Base-by-base conservation (phyloP, 2,888 invertebrate species). In the Cryptophagus acutangulus region DNA sequence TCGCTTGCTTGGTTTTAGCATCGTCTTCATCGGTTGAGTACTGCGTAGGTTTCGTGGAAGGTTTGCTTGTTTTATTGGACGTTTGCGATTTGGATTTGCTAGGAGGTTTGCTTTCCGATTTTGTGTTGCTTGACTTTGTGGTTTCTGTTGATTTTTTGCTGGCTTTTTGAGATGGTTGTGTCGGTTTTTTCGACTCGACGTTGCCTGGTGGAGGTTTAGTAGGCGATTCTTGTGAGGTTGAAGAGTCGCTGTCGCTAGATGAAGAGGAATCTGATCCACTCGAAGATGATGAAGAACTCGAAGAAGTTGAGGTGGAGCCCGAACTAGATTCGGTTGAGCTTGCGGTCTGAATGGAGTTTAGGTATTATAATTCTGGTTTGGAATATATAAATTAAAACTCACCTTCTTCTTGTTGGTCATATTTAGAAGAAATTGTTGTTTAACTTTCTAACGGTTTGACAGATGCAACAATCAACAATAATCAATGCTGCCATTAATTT, bases 191-290 rank as follows among this genome's bases (percentile, higher is more conserved):
- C 25, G 54, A 48, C 2, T 44, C 34, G 45, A 68, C 66, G 17
- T 59, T 36, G 26, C 53, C 62, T 2, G 65, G 53, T 35, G 55
- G 58, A 15, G 59, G 51, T 47, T 62, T 65, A 28, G 58, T 54
- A 1, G 65, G 73, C 26, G n/a, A n/a, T n/a, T 70, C 72, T 40
- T 67, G 70, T 1, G 72, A 78, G 2, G 74, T 73, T 1, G 82
- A 81, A 1, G 84, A 81, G 48, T 86, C 86, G 0, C 81, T 79
- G 51, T 84, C 87, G 54, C 81, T 82, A 25, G 81, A 79, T 2
- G 78, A 81, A 0, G 78, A 82, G 2, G 82, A 81, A 26, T 79
- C 84, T 0, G 84, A 82, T 39, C 78, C 80, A 45, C 79, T 81
- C 0, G 84, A 78, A 0, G 81, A 81, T 42, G 81, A 81, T 25